phyloP scores from a whole-genome alignment of 2,888 invertebrate genomes.

The Eristalinus aeneus region DNA sequence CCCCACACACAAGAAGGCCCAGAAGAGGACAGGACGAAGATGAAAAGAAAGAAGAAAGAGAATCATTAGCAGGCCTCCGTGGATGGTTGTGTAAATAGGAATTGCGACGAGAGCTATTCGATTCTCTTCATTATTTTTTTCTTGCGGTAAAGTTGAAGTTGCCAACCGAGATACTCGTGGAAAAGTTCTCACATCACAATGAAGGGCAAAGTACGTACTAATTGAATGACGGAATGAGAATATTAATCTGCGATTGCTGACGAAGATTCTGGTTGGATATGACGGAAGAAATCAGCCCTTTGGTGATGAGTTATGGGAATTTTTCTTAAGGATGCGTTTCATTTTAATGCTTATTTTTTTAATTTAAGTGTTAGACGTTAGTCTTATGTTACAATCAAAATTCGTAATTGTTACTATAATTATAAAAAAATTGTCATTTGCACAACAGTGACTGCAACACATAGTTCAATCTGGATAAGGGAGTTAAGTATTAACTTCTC shows the following conservation, averaged over 20 bases:
- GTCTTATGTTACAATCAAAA: neutral
- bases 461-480: too few relatives aligned
- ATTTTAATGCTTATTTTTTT: neutral
- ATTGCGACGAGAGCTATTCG: neutral
- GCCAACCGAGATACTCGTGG: conserved; percentile 9
- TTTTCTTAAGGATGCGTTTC: neutral
- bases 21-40: neutral
- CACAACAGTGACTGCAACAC: too few relatives aligned
- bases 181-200: neutral
- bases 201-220: conserved; percentile 13
- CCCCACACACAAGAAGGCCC: neutral
- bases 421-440: too few relatives aligned
- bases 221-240: conserved; percentile 28
- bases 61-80: conserved; percentile 28
- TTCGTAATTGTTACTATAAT: too few relatives aligned
- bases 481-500: too few relatives aligned
- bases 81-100: conserved; percentile 35
- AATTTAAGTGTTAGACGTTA: neutral
- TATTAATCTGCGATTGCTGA: conserved; percentile 14
- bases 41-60: conserved; percentile 3
- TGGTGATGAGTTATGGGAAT: neutral
- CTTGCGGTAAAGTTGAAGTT: neutral
- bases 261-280: conserved; percentile 9
- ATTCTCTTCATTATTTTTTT: neutral
- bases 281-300: neutral